These are phyloP conservation scores for Heliconius sara DNA, from an alignment of 2,888 invertebrate species.

Conservation along the genomic window DNA sequence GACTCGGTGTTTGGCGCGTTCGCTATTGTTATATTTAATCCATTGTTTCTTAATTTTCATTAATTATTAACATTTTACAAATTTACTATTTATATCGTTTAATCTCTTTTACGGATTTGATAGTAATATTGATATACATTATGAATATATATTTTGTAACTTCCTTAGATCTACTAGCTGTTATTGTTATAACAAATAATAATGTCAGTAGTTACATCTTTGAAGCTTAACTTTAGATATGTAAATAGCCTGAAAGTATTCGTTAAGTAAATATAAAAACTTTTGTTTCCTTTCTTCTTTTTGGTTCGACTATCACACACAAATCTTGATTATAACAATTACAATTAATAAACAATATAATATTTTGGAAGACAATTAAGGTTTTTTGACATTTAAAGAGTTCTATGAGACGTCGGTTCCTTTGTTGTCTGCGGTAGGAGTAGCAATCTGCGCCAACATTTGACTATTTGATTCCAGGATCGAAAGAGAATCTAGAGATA, in stretches of 20 bases:
- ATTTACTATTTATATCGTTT: not conserved
- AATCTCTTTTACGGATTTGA: not conserved
- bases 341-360: no score
- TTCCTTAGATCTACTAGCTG: no score
- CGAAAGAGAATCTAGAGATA: no score
- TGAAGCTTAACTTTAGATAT: no score
- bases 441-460: not conserved
- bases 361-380: not conserved
- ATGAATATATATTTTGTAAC: not conserved
- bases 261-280: no score
- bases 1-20: not conserved
- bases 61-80: not conserved
- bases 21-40: conserved; percentile 7
- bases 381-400: not conserved
- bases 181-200: no score
- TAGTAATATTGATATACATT: not conserved
- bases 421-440: not conserved
- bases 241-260: no score
- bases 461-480: not conserved
- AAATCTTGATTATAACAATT: no score
- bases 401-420: not conserved
- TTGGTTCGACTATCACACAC: no score
- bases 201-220: no score
- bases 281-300: no score
- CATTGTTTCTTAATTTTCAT: conserved; percentile 8